Percentiles rank a stretch among this genome's conserved stretches.
Evolutionary conservation across 2,888 invertebrate genomes (phyloP).

Genomic region (Cylloceria caligata): DNA sequence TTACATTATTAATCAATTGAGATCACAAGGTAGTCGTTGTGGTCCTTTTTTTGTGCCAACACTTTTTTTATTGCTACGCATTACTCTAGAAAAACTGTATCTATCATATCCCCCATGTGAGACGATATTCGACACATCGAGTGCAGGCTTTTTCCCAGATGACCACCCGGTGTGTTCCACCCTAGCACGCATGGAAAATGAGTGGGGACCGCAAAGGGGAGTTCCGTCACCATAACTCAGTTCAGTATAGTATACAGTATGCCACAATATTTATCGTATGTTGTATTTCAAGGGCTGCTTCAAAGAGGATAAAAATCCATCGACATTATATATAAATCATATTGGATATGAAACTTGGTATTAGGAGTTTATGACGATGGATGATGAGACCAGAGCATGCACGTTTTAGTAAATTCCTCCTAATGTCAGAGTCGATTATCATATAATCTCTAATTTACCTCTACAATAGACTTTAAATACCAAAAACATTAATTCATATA

Average conservation of each 20-base stretch:
- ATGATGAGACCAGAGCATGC: not conserved
- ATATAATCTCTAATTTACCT: too few relatives aligned
- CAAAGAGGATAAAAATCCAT: conserved; percentile 15
- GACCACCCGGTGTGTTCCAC: conserved; percentile 26
- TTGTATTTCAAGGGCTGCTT: conserved; percentile 20
- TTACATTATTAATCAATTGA: not conserved
- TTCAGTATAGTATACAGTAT: conserved; percentile 9
- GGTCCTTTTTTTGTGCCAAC: not conserved
- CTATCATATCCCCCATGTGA: conserved; percentile 1
- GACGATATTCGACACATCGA: conserved; percentile 2
- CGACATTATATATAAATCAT: not conserved
- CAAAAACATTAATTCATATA: too few relatives aligned
- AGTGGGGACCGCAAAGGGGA: conserved; percentile 1
- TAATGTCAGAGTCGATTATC: not conserved
- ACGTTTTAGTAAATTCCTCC: not conserved
- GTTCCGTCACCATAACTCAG: conserved; percentile 11
- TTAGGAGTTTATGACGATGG: not conserved
- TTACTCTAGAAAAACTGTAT: not conserved
- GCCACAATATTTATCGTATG: conserved; percentile 54
- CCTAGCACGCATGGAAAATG: conserved; percentile 34
- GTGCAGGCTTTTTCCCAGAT: conserved; percentile 10
- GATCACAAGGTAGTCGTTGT: too few relatives aligned
- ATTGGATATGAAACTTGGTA: not conserved
- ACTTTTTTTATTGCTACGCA: not conserved
- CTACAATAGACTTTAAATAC: too few relatives aligned